A percentile compares a stretch with the other conserved stretches of the same genome.
Conservation (phyloP, 2,888 invertebrate genomes). For the Drosophila cognata region DNA sequence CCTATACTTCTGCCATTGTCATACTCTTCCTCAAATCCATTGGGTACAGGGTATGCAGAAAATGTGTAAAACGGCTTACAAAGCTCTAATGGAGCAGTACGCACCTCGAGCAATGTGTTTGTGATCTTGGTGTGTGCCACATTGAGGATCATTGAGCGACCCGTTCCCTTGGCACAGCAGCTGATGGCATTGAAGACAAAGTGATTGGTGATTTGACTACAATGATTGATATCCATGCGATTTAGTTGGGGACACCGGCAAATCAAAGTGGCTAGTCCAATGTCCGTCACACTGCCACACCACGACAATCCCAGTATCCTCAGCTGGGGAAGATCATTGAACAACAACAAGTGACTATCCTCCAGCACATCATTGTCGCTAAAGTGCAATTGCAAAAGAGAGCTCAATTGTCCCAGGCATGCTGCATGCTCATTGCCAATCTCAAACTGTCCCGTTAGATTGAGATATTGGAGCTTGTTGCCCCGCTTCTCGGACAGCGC, state of each 20-base stretch:
- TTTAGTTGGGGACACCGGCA: slow-evolving; percentile 50
- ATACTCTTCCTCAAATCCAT: neutral
- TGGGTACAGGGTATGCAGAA: neutral
- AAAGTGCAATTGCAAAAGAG: slow-evolving; percentile 53
- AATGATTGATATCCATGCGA: slow-evolving; percentile 51
- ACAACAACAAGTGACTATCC: slow-evolving; percentile 64
- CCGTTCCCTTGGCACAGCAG: slow-evolving; percentile 33
- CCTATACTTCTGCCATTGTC: neutral
- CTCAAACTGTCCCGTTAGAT: slow-evolving; percentile 61
- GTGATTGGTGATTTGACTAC: slow-evolving; percentile 57
- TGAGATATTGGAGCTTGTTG: slow-evolving; percentile 51
- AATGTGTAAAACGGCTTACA: neutral
- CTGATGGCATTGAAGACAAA: slow-evolving; percentile 60
- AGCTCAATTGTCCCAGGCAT: slow-evolving; percentile 55
- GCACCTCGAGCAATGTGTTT: slow-evolving; percentile 40
- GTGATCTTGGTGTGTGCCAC: slow-evolving; percentile 48
- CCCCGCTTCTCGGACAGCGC: slow-evolving; percentile 50
- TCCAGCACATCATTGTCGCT: slow-evolving; percentile 60
- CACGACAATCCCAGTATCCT: slow-evolving; percentile 33
- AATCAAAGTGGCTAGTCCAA: slow-evolving; percentile 54
- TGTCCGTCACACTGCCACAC: slow-evolving; percentile 57
- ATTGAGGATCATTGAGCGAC: slow-evolving; percentile 42
- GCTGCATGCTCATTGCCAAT: slow-evolving; percentile 62
- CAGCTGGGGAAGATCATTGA: slow-evolving; percentile 53
- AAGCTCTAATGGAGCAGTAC: neutral